phyloP scores from a whole-genome alignment of 2,113 vertebrate genomes.

The Zapornia atra region DNA sequence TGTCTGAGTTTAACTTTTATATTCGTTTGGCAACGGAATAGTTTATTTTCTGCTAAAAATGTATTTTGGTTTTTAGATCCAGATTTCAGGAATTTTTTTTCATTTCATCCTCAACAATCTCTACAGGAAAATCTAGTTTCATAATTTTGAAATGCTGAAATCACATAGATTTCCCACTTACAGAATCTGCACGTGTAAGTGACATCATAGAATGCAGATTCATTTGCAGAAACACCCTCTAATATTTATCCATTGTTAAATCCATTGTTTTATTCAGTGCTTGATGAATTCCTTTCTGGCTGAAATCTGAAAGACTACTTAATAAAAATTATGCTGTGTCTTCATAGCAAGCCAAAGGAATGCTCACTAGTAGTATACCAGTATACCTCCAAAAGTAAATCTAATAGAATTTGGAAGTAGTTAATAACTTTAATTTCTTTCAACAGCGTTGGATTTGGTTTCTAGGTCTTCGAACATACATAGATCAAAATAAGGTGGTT shows the following conservation, averaged over 20 bases:
- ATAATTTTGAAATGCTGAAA: background rate
- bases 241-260: background rate
- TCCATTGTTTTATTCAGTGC: background rate
- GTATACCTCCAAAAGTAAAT: background rate
- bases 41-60: background rate
- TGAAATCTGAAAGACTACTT: background rate
- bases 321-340: background rate
- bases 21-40: background rate
- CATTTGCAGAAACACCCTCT: background rate
- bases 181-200: background rate
- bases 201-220: background rate
- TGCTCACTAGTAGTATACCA: background rate
- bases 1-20: background rate
- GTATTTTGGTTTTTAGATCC: background rate
- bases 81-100: background rate
- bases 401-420: background rate
- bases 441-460: constrained; percentile 5
- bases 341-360: background rate
- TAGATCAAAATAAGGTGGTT: constrained; percentile 48
- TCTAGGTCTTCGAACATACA: background rate
- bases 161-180: background rate
- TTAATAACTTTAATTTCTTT: constrained; percentile 42
- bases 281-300: background rate
- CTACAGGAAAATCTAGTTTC: background rate
- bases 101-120: background rate